Evolutionary conservation across 1,140 invertebrate species (phyloP), one percentile per base, ranked within the genome.

Genomic region (Tetramorium parvispinum): DNA sequence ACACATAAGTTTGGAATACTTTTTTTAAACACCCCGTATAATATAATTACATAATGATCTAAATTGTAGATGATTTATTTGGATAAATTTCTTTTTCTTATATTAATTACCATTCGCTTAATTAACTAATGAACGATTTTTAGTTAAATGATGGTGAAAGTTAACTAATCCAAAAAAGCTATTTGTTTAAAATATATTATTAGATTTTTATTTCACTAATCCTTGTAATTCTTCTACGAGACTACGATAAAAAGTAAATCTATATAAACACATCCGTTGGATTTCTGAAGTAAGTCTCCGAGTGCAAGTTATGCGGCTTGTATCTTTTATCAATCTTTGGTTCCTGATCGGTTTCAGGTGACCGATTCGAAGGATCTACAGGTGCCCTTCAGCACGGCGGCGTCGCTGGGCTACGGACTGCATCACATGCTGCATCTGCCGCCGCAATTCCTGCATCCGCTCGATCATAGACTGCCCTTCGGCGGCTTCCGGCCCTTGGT

Each of bases 391-490:
- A 95, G 94, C 75, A 94, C 95, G 13, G 94, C 95, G 13, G 94
- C 94, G 0, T 92, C 92, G 10, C 87, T 95, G 32, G 95, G 96
- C 61, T 96, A 96, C 92, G 96, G 96, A 32, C 93, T 96, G 37
- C 96, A 96, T 92, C 94, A 96, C 57, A 94, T 96, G 93, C 94
- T 96, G 53, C 95, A 96, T 85, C 85, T 96, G 78, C 96, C 96
- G 63, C 95, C 95, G 70, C 96, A 96, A 85, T 96, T 96, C 87
- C 93, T 94, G 85, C 96, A 92, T 89, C 96, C 93, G 61, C 89
- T 94, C 65, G 95, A 95, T 78, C 95, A 95, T 53, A 93, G 95
- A 86, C 87, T 95, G 77, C 95, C 95, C 32, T 95, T 96, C 83
- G 93, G 94, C 61, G 93, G 94, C 21, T 95, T 95, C 78, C 91